Conservation (phyloP, 92 coral and sea anemone genomes). For the Pocillopora grandis region DNA sequence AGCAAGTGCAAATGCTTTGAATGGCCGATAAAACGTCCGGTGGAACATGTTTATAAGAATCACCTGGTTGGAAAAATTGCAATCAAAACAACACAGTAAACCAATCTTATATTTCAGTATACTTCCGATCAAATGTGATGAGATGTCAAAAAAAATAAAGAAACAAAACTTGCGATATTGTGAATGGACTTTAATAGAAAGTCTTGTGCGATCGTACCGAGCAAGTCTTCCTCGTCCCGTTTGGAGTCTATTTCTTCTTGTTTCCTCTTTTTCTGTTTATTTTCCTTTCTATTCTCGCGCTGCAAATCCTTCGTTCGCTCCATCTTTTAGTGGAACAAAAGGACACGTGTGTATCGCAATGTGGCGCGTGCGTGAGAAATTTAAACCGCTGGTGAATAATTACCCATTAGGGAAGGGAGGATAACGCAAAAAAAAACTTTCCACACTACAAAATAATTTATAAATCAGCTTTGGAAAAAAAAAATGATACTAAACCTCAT, state of each 20-base stretch:
- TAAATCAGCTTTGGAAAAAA: neutral
- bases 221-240: neutral
- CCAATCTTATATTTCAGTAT: neutral
- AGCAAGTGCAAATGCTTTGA: conserved; percentile 57
- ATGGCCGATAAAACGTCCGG: conserved; percentile 28
- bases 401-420: conserved; percentile 8
- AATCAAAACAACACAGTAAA: neutral
- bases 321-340: neutral
- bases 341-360: neutral
- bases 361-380: conserved; percentile 23
- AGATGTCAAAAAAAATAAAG: neutral
- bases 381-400: neutral
- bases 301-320: neutral
- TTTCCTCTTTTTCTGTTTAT: conserved; percentile 25
- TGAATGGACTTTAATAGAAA: neutral
- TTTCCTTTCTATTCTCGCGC: neutral
- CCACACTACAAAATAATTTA: neutral
- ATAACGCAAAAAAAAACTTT: neutral
- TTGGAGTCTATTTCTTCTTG: neutral
- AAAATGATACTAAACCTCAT: neutral
- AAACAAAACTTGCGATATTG: neutral
- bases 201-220: neutral
- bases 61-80: conserved; percentile 3
- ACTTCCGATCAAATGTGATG: neutral
- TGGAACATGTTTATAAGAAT: conserved; percentile 17